These are phyloP conservation scores for Portevinia maculata DNA, from an alignment of 2,888 invertebrate genomes.

Conservation along the genomic window DNA sequence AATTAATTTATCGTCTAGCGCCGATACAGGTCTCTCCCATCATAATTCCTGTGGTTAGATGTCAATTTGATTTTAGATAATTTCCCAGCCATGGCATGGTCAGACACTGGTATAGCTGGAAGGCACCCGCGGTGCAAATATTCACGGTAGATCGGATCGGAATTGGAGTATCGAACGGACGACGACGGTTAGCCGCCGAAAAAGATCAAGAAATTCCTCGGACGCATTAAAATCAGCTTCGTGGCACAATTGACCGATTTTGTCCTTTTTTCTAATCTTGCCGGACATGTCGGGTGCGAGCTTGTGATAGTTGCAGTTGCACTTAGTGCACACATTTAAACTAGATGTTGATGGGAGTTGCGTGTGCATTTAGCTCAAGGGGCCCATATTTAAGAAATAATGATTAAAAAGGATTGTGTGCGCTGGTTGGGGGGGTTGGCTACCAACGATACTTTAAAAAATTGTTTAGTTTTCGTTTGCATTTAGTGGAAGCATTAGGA, in stretches of 20 bases:
- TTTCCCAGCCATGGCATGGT: slow-evolving; percentile 14
- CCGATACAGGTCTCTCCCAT: slow-evolving; percentile 64
- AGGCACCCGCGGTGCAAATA: slow-evolving; percentile 52
- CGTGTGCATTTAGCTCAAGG: slow-evolving; percentile 6
- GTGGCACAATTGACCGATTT: slow-evolving; percentile 37
- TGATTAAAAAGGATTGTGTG: no score
- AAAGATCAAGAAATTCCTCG: slow-evolving; percentile 53
- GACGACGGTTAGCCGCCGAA: neutral
- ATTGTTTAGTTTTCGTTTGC: no score
- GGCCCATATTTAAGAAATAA: no score
- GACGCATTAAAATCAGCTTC: slow-evolving; percentile 34
- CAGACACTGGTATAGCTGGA: slow-evolving; percentile 24
- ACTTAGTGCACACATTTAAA: slow-evolving; percentile 1
- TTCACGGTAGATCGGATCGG: slow-evolving; percentile 3
- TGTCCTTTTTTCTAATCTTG: slow-evolving; percentile 6
- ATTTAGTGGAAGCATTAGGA: no score
- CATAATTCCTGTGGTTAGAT: slow-evolving; percentile 72
- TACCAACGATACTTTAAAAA: no score
- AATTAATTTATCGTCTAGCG: slow-evolving; percentile 68
- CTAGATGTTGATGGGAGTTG: neutral
- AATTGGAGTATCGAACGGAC: neutral
- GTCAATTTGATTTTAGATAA: slow-evolving; percentile 71
- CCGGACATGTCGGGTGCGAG: slow-evolving; percentile 46
- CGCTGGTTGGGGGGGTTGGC: no score
- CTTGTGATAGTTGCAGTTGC: slow-evolving; percentile 16